A percentile compares a stretch with the other conserved stretches of the same genome.
phyloP scores from a whole-genome alignment of 2,797 vertebrate species.

The Percopsis omiscomaycus region DNA sequence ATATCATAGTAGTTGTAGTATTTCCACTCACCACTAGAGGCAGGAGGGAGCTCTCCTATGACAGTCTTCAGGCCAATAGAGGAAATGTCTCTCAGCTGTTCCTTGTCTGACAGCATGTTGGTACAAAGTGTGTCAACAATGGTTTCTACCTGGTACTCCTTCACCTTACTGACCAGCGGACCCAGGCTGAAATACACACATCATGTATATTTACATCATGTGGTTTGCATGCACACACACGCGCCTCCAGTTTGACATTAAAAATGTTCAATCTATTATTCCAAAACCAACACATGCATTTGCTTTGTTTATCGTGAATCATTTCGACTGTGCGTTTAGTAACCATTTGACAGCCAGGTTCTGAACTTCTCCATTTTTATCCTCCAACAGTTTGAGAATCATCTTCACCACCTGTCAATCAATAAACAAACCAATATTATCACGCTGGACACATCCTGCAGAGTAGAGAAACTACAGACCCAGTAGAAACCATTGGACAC shows the following conservation, averaged over 20 bases:
- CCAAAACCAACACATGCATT: not conserved
- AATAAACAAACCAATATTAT: slow-evolving; percentile 1
- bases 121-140: slow-evolving; percentile 99
- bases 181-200: slow-evolving; percentile 81
- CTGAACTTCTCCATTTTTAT: slow-evolving; percentile 99
- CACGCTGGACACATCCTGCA: not conserved
- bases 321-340: slow-evolving; percentile 14
- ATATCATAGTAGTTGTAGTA: not conserved
- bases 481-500: slow-evolving; percentile 6
- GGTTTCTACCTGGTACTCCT: slow-evolving; percentile 99
- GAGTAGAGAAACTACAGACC: not conserved
- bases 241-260: not conserved
- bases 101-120: slow-evolving; percentile 99
- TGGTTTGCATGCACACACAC: not conserved
- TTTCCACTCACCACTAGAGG: slow-evolving; percentile 88
- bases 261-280: too few species aligned
- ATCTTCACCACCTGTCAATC: slow-evolving; percentile 89
- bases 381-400: slow-evolving; percentile 97
- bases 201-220: too few species aligned
- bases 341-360: slow-evolving; percentile 99
- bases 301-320: not conserved
- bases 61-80: slow-evolving; percentile 99
- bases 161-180: slow-evolving; percentile 98
- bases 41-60: slow-evolving; percentile 96
- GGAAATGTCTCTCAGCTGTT: slow-evolving; percentile 97